phyloP scores from a whole-genome alignment of 1,140 invertebrate genomes.

The Palaemon carinicauda region DNA sequence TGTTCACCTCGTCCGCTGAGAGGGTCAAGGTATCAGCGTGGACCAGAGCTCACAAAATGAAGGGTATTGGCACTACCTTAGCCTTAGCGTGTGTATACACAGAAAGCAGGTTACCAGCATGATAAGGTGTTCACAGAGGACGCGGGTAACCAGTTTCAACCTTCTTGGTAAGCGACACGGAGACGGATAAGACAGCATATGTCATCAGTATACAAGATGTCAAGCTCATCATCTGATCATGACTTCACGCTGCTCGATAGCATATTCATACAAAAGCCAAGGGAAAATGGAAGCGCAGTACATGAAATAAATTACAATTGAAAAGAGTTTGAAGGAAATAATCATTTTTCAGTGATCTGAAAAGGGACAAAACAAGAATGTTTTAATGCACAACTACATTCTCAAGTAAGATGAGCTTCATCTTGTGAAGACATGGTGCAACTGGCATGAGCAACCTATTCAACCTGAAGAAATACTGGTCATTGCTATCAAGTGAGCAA shows the following conservation, averaged over 20 bases:
- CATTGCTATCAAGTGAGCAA: background rate
- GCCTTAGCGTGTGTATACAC: too few relatives aligned
- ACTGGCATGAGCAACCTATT: conserved; percentile 23
- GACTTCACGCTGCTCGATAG: background rate
- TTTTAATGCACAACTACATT: background rate
- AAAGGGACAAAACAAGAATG: background rate
- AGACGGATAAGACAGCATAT: too few relatives aligned
- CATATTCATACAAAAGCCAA: background rate
- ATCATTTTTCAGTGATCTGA: background rate
- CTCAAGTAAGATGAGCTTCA: conserved; percentile 3
- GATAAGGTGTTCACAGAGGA: too few relatives aligned
- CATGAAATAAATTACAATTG: conserved; percentile 1
- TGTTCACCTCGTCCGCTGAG: too few relatives aligned
- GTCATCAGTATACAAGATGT: too few relatives aligned
- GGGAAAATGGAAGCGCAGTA: background rate
- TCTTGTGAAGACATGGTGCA: conserved; percentile 1
- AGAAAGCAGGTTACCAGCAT: too few relatives aligned
- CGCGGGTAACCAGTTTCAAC: too few relatives aligned
- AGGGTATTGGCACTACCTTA: too few relatives aligned
- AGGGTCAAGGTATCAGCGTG: too few relatives aligned
- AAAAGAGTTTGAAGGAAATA: conserved; percentile 1
- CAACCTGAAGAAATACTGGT: conserved; percentile 18
- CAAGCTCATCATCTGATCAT: background rate
- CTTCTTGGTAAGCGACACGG: too few relatives aligned
- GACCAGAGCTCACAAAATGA: too few relatives aligned